Evolutionary conservation across 2,113 vertebrate genomes (phyloP).

Genomic region (Scomber scombrus): DNA sequence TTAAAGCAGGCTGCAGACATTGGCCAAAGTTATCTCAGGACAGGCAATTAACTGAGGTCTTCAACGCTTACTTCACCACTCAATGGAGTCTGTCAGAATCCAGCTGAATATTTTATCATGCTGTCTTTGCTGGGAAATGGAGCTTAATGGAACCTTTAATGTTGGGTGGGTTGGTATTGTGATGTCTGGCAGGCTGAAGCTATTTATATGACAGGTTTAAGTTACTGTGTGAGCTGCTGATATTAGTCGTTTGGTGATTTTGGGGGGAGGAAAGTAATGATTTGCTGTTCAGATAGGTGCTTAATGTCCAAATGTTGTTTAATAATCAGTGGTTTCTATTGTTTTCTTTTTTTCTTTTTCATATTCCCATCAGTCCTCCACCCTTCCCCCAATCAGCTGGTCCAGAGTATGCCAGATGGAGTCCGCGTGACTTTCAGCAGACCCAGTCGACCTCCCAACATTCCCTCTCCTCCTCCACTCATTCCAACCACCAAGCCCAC

Average conservation of each 20-base stretch:
- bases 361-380: constrained; percentile 89
- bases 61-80: constrained; percentile 13
- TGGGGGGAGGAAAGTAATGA: neutral
- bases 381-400: constrained; percentile 93
- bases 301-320: constrained; percentile 1
- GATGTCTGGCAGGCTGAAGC: constrained; percentile 12
- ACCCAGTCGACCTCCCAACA: constrained; percentile 90
- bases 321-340: neutral
- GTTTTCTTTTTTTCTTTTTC: neutral
- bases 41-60: constrained; percentile 26
- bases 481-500: constrained; percentile 98
- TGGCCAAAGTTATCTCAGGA: constrained; percentile 35
- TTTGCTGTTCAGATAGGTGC: neutral
- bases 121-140: constrained; percentile 39
- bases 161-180: constrained; percentile 10
- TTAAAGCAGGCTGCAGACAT: constrained; percentile 43
- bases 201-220: neutral
- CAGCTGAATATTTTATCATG: constrained; percentile 49
- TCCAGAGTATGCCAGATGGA: constrained; percentile 91
- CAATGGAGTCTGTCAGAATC: constrained; percentile 17
- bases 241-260: neutral
- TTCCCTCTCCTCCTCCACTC: constrained; percentile 94
- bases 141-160: constrained; percentile 13
- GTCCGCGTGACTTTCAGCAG: constrained; percentile 92
- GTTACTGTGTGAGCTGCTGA: neutral